Evolutionary conservation across 2,888 invertebrate species (phyloP), one percentile per base, ranked within the genome.

Genomic region (Melinaea menophilus): DNA sequence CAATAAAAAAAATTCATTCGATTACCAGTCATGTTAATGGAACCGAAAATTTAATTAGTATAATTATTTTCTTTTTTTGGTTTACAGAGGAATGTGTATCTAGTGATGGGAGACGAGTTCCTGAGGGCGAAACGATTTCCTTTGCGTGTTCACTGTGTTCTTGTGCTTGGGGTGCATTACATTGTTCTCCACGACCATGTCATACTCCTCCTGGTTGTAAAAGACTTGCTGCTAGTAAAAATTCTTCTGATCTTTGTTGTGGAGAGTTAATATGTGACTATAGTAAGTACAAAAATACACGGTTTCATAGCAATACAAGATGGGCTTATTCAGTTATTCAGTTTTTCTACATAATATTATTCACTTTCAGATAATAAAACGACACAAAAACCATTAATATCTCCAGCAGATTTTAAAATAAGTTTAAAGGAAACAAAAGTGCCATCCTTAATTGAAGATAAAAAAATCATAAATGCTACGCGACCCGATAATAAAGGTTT

Each of bases 151-250:
- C 82, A 0, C 70, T 80, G 33, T 90, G 90, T 71, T 70, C 80
- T 2, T 90, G 90, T 65, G 74, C 77, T 0, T 84, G 88, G 86
- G 80, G 81, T 2, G 75, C 76, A 61, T 73, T 89, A 64, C 78
- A 74, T 46, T 90, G 90, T 72, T 69, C 79, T 5, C 84, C 84
- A 1, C 72, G 79, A 12, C 64, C 77, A 0, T 88, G 88, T 71
- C 73, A 65, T 65, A 68, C 62, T 3, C 72, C 81, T 0, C 78
- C 79, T 1, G 69, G 74, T 0, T 78, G 79, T 55, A 82, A 77
- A 64, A 72, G 72, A 35, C 79, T 72, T 2, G 73, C 78, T 0
- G 72, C 76, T 7, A 65, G 62, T 54, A 65, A 55, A 58, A 75
- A 67, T 64, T 65, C 74, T 2, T 72, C 60, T 0, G 84, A 86